Base-by-base conservation (phyloP, 1,140 invertebrate species). In the Orius laevigatus region DNA sequence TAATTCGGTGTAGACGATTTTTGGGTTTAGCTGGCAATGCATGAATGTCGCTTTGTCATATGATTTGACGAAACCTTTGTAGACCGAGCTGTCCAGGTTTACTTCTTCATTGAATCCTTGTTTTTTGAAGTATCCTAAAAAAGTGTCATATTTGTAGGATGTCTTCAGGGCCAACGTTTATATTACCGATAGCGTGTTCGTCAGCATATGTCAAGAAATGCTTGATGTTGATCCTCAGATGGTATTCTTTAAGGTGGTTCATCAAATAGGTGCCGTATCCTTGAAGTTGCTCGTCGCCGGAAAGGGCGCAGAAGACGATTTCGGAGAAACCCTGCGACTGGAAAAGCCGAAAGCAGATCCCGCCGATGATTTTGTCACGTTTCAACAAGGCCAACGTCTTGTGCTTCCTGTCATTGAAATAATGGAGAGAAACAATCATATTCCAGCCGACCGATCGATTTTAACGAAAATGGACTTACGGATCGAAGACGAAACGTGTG, bases 221-320 rank as follows among this genome's bases (percentile, higher is more conserved):
- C 4, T 86, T 70, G 45, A 98, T 85, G 52, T 84, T 84, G 54
- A 90, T 84, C 47, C 82, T 74, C 18, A 97, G 85, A 62, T 97
- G 93, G 63, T 97, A 98, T 61, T 98, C 94, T 63, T 99, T 99
- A 1, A 98, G 68, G 64, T 97, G 92, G 64, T 98, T 98, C 95
- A 98, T 98, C 52, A 99, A 70, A 63, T 97, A 91, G 0, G 95
- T 96, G 0, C 95, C 95, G 66, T 98, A 98, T 2, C 95, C 95
- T 69, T 96, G 89, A 1, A 95, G 89, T 68, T 98, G 95, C 64
- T 98, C 88, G 58, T 90, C 87, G 25, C 85, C 89, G 0, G 88
- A 92, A 2, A 99, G 84, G 5, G 93, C 95, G 66, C 92, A 97
- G 64, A 99, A 98, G 0, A 98, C 96, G 60, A 99, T 98, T 70